These are phyloP conservation scores for Ormyrus rosae DNA, from an alignment of 2,888 invertebrate species.

Conservation along the genomic window DNA sequence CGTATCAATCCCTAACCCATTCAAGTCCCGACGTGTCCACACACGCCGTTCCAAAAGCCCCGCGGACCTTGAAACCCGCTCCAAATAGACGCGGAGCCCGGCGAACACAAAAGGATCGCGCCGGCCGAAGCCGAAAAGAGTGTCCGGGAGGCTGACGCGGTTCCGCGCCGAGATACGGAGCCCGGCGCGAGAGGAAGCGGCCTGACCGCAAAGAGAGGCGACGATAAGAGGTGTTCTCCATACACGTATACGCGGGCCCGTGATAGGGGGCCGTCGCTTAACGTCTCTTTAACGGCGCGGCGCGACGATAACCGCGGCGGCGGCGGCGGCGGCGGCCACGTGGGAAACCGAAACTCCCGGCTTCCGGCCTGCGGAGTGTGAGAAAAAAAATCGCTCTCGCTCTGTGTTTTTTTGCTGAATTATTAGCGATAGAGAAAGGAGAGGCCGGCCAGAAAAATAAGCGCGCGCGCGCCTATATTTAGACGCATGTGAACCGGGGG, in stretches of 20 bases:
- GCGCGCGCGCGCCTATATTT: too few species aligned
- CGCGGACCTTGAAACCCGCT: too few species aligned
- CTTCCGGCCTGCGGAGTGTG: slow-evolving; percentile 2
- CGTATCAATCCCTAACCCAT: too few species aligned
- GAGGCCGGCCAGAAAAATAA: too few species aligned
- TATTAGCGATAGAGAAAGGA: too few species aligned
- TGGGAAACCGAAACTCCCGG: slow-evolving; percentile 39
- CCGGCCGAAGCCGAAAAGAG: not conserved
- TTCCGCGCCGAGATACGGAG: slow-evolving; percentile 13
- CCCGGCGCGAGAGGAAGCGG: slow-evolving; percentile 59
- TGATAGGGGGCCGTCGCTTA: slow-evolving; percentile 13
- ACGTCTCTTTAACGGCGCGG: slow-evolving; percentile 33
- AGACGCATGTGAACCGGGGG: too few species aligned
- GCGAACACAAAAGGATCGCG: too few species aligned
- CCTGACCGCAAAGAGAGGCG: slow-evolving; percentile 61
- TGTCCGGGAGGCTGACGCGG: slow-evolving; percentile 27
- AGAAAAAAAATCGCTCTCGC: not conserved
- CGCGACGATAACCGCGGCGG: slow-evolving; percentile 18
- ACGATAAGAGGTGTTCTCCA: slow-evolving; percentile 56
- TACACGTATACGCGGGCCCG: not conserved
- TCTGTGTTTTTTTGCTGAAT: too few species aligned
- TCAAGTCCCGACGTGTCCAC: too few species aligned
- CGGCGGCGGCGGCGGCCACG: not conserved
- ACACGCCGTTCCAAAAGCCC: too few species aligned
- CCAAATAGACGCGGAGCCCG: too few species aligned